A percentile compares a stretch with the other conserved stretches of the same genome.
phyloP scores from a whole-genome alignment of 2,797 vertebrate species.

The Zenarchopterus dispar region DNA sequence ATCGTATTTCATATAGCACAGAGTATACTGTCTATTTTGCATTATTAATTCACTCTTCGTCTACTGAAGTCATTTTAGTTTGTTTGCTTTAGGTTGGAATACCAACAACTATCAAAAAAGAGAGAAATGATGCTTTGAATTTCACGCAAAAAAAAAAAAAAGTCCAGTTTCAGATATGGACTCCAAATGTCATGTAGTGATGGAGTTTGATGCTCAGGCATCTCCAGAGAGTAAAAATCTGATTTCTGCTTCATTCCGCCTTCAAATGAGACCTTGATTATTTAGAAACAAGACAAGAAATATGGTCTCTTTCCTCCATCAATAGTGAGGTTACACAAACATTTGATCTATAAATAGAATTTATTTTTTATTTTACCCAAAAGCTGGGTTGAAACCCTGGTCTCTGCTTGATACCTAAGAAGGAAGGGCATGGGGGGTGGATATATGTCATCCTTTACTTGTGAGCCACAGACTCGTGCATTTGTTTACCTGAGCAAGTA shows the following conservation, averaged over 20 bases:
- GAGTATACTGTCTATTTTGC: too few species aligned
- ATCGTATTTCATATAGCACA: too few species aligned
- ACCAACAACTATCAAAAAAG: too few species aligned
- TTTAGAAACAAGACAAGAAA: slow-evolving; percentile 21
- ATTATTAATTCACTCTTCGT: too few species aligned
- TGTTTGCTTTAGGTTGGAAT: too few species aligned
- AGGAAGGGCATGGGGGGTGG: too few species aligned
- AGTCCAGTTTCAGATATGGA: slow-evolving; percentile 6
- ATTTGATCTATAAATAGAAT: slow-evolving; percentile 35
- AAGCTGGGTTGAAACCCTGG: slow-evolving; percentile 19
- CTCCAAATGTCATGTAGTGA: background rate
- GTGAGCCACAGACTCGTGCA: too few species aligned
- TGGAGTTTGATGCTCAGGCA: slow-evolving; percentile 5
- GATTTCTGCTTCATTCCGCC: slow-evolving; percentile 14
- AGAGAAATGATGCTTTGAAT: too few species aligned
- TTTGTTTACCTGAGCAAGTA: slow-evolving; percentile 4
- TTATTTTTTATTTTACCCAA: too few species aligned
- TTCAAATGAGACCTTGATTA: slow-evolving; percentile 12
- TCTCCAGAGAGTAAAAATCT: slow-evolving; percentile 7
- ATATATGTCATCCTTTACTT: slow-evolving; percentile 5
- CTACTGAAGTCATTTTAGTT: too few species aligned
- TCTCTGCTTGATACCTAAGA: slow-evolving; percentile 31
- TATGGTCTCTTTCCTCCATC: slow-evolving; percentile 10
- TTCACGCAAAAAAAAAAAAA: background rate
- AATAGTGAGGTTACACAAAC: slow-evolving; percentile 21